These are phyloP conservation scores for Protaetia brevitarsis DNA, from an alignment of 1,140 invertebrate genomes.

Conservation along the genomic window DNA sequence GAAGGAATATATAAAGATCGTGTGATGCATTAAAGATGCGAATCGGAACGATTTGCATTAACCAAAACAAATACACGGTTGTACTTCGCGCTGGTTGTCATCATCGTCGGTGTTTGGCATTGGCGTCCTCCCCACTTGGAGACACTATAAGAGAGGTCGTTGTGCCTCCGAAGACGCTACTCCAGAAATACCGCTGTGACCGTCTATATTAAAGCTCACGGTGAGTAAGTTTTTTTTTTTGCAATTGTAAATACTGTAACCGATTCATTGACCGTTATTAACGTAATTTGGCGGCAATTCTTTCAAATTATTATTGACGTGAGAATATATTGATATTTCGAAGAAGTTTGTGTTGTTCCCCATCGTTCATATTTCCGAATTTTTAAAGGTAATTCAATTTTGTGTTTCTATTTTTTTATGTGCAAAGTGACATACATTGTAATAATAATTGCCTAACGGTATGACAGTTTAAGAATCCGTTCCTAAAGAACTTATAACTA, in stretches of 20 bases:
- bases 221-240: conserved; percentile 14
- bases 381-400: background rate
- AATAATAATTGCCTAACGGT: too few relatives aligned
- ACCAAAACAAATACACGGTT: conserved; percentile 24
- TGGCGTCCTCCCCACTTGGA: conserved; percentile 32
- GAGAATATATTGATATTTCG: background rate
- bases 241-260: conserved; percentile 7
- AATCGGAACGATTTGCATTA: conserved; percentile 16
- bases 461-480: too few relatives aligned
- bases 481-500: too few relatives aligned
- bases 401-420: background rate
- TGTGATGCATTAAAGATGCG: conserved; percentile 26
- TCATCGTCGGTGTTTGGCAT: conserved; percentile 30
- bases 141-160: conserved; percentile 45
- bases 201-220: conserved; percentile 13
- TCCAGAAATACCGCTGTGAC: conserved; percentile 26
- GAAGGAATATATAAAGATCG: conserved; percentile 27
- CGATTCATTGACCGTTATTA: conserved; percentile 6
- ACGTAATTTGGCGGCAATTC: background rate
- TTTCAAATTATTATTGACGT: background rate
- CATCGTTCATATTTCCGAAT: background rate
- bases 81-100: conserved; percentile 20
- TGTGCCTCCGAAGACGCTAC: conserved; percentile 40
- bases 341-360: background rate
- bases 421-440: too few relatives aligned